phyloP scores from a whole-genome alignment of 2,888 invertebrate species.

The Listrodromus nycthemerus region DNA sequence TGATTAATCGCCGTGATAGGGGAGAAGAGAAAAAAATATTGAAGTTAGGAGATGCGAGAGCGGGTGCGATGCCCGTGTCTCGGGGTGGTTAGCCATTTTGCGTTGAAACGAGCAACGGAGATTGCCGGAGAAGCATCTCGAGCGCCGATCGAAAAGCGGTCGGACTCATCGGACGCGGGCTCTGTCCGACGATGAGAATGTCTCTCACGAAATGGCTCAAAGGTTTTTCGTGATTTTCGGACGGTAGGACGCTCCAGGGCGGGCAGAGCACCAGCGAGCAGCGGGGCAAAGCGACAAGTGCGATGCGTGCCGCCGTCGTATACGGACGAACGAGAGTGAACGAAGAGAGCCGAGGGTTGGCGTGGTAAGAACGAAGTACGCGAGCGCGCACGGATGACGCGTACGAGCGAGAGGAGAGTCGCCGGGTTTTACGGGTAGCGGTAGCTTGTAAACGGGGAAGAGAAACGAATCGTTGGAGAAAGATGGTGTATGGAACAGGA shows the following conservation, averaged over 20 bases:
- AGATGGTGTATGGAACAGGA: conserved; percentile 69
- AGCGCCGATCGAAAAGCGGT: conserved; percentile 5
- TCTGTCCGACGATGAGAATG: too few relatives aligned
- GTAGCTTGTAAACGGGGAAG: conserved; percentile 19
- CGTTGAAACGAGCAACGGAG: neutral
- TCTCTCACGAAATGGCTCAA: conserved; percentile 10
- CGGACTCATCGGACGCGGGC: neutral
- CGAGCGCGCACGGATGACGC: neutral
- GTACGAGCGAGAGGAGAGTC: neutral
- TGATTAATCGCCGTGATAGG: neutral
- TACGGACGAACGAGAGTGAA: conserved; percentile 47
- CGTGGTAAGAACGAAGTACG: conserved; percentile 51
- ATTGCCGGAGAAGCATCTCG: neutral
- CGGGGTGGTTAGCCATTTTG: conserved; percentile 38
- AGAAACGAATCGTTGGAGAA: conserved; percentile 59
- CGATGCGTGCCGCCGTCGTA: conserved; percentile 43
- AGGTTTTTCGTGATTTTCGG: conserved; percentile 53
- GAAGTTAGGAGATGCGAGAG: neutral
- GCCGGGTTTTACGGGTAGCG: neutral
- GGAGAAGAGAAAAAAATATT: neutral
- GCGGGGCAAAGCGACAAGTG: conserved; percentile 65
- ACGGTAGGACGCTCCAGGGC: conserved; percentile 59
- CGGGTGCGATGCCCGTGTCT: conserved; percentile 2
- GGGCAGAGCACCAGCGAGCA: conserved; percentile 19
- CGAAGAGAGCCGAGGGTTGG: conserved; percentile 57